These are phyloP conservation scores for Eulemur rufifrons DNA, from an alignment of 2,113 vertebrate genomes.

Conservation along the genomic window DNA sequence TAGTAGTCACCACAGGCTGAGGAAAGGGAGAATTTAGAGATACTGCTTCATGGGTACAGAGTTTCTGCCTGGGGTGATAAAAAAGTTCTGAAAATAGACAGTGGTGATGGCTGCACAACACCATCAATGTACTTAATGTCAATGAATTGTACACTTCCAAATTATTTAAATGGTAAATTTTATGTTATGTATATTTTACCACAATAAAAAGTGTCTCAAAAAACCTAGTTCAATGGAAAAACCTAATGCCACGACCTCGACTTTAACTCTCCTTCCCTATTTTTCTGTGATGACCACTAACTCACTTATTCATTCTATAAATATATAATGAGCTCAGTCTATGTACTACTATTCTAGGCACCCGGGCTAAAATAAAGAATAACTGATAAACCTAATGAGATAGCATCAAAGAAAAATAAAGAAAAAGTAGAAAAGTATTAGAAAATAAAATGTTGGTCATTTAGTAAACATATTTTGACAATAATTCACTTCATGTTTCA, in stretches of 20 bases:
- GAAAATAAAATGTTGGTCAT: neutral
- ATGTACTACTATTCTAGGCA: neutral
- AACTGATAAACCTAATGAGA: conserved; percentile 38
- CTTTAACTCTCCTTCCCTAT: neutral
- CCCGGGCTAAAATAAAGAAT: neutral
- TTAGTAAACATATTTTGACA: neutral
- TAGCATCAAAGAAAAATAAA: neutral
- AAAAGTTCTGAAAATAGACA: neutral
- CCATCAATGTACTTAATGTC: neutral
- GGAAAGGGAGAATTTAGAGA: neutral
- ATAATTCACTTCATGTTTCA: neutral
- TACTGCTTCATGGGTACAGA: neutral
- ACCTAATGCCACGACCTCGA: neutral
- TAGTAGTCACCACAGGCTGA: neutral
- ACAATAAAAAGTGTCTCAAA: neutral
- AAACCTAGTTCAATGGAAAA: conserved; percentile 23
- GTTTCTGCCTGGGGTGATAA: neutral
- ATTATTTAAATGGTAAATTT: neutral
- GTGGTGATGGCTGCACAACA: neutral
- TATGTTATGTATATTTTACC: neutral
- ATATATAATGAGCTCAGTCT: neutral
- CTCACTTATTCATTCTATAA: neutral
- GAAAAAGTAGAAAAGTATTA: neutral
- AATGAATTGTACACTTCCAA: neutral
- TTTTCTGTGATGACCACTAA: neutral